These are phyloP conservation scores for Chymomyza costata DNA, from an alignment of 1,140 invertebrate species.

Conservation along the genomic window DNA sequence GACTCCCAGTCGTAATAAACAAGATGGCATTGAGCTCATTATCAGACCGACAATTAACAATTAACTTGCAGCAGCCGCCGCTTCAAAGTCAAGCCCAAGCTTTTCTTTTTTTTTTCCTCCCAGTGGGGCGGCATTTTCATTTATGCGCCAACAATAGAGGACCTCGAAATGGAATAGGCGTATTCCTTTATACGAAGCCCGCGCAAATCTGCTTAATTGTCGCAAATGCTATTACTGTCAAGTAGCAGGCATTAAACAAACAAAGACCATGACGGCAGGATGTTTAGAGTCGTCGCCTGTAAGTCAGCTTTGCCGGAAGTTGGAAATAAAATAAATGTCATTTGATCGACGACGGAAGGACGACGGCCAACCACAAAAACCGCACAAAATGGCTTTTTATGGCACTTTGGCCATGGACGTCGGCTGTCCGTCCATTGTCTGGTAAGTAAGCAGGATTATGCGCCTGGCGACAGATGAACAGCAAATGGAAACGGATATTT, in stretches of 20 bases:
- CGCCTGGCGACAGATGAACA: constrained; percentile 27
- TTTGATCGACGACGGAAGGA: constrained; percentile 15
- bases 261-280: constrained; percentile 69
- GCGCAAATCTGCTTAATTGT: constrained; percentile 51
- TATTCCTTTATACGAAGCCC: too few relatives aligned
- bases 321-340: constrained; percentile 71
- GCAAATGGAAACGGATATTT: constrained; percentile 36
- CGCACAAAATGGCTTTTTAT: constrained; percentile 71
- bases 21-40: too few relatives aligned
- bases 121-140: constrained; percentile 15
- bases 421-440: constrained; percentile 36
- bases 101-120: too few relatives aligned
- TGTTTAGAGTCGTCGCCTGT: constrained; percentile 61
- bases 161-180: too few relatives aligned
- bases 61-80: constrained; percentile 43
- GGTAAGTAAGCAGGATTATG: constrained; percentile 25
- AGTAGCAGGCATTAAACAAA: constrained; percentile 68
- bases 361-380: constrained; percentile 24
- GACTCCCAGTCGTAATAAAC: too few relatives aligned
- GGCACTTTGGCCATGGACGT: too few relatives aligned
- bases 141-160: too few relatives aligned
- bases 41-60: constrained; percentile 37
- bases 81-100: constrained; percentile 61
- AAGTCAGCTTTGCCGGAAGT: constrained; percentile 55
- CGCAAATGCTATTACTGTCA: constrained; percentile 70